phyloP scores from a whole-genome alignment of 2,888 invertebrate species.

The Rhyacophila evoluta region DNA sequence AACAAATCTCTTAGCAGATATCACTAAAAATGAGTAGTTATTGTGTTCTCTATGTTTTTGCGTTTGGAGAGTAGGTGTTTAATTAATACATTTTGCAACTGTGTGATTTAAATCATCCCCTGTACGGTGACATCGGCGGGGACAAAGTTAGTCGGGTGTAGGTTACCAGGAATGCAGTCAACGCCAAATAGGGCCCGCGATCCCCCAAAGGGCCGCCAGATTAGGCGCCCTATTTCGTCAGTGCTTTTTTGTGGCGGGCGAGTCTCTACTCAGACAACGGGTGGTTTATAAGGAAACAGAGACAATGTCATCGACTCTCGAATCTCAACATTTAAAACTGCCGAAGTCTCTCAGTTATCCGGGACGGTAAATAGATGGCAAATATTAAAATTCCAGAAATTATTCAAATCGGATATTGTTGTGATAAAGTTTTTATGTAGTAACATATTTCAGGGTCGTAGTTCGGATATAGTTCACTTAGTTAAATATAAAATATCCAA shows the following conservation, averaged over 20 bases:
- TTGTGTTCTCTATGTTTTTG: too few species aligned
- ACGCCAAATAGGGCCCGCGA: neutral
- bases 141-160: neutral
- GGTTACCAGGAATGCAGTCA: conserved; percentile 9
- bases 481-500: too few species aligned
- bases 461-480: too few species aligned
- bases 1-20: too few species aligned
- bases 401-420: too few species aligned
- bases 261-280: neutral
- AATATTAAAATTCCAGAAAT: too few species aligned
- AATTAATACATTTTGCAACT: neutral
- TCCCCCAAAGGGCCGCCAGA: conserved; percentile 22
- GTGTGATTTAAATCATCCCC: conserved; percentile 1
- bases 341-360: too few species aligned
- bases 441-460: too few species aligned
- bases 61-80: neutral
- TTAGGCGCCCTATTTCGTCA: conserved; percentile 22
- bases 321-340: neutral
- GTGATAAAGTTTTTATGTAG: too few species aligned
- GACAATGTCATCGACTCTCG: neutral
- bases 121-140: neutral
- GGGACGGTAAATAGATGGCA: too few species aligned
- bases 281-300: neutral
- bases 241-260: neutral
- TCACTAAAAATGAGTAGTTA: too few species aligned